Conservation (phyloP, 2,113 vertebrate genomes). For the Tauraco erythrolophus region DNA sequence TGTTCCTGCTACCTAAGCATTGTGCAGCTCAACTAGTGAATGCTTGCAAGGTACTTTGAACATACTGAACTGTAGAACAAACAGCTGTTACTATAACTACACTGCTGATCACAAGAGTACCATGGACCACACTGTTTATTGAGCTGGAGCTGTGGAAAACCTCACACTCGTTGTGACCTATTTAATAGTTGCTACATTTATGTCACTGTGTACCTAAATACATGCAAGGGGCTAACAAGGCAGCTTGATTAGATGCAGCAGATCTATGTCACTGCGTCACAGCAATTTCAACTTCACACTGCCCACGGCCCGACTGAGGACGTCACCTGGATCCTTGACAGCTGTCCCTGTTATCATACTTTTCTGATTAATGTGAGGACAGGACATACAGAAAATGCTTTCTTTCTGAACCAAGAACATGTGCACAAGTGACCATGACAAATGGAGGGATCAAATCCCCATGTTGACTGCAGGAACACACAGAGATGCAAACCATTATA, state of each 20-base stretch:
- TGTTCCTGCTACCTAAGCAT: background rate
- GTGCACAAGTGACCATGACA: background rate
- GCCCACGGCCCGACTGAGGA: background rate
- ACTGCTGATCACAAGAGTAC: background rate
- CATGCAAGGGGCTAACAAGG: background rate
- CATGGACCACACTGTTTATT: background rate
- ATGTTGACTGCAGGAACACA: background rate
- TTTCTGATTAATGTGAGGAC: background rate
- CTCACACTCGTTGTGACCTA: background rate
- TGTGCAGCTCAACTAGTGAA: background rate
- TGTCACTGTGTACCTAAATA: background rate
- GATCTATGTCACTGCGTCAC: background rate
- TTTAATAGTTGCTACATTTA: background rate
- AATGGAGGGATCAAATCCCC: background rate
- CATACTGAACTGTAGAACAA: background rate
- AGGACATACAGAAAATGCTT: background rate
- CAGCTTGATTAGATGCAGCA: background rate
- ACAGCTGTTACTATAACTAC: constrained; percentile 13
- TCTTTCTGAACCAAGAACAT: background rate
- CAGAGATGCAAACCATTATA: background rate
- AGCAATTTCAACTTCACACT: background rate
- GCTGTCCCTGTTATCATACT: background rate
- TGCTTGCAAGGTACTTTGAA: background rate
- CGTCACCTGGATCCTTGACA: background rate
- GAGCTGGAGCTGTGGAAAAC: background rate